Conservation (phyloP, 64 coral and sea anemone species). For the Anthopleura sola region DNA sequence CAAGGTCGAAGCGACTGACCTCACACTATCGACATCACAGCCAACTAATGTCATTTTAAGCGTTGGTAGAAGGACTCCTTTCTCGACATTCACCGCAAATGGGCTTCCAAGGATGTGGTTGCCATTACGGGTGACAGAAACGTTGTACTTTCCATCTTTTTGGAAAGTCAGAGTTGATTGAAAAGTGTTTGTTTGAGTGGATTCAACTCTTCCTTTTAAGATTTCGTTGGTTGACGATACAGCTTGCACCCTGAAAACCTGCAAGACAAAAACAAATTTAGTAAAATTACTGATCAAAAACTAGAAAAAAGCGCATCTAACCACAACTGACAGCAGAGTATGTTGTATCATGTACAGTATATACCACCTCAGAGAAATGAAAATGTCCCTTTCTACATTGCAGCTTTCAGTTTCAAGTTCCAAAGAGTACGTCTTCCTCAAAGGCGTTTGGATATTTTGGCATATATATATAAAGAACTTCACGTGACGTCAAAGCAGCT, state of each 20-base stretch:
- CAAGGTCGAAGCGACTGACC: conserved; percentile 29
- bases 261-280: background rate
- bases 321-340: too few relatives aligned
- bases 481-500: too few relatives aligned
- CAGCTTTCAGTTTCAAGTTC: too few relatives aligned
- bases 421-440: too few relatives aligned
- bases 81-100: conserved; percentile 46
- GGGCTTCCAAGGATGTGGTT: conserved; percentile 29
- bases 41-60: conserved; percentile 64
- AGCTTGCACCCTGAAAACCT: conserved; percentile 54
- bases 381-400: too few relatives aligned
- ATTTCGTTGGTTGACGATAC: background rate
- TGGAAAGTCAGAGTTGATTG: conserved; percentile 44
- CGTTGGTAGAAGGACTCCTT: conserved; percentile 22
- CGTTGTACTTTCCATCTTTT: conserved; percentile 42
- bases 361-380: too few relatives aligned
- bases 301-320: background rate
- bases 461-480: too few relatives aligned
- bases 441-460: too few relatives aligned
- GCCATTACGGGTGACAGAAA: conserved; percentile 44
- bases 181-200: background rate
- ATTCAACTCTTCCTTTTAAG: conserved; percentile 16
- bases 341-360: too few relatives aligned
- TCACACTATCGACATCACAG: conserved; percentile 29
- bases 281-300: background rate